These are phyloP conservation scores for Meleagris gallopavo DNA, from an alignment of 2,113 vertebrate genomes.

Conservation along the genomic window DNA sequence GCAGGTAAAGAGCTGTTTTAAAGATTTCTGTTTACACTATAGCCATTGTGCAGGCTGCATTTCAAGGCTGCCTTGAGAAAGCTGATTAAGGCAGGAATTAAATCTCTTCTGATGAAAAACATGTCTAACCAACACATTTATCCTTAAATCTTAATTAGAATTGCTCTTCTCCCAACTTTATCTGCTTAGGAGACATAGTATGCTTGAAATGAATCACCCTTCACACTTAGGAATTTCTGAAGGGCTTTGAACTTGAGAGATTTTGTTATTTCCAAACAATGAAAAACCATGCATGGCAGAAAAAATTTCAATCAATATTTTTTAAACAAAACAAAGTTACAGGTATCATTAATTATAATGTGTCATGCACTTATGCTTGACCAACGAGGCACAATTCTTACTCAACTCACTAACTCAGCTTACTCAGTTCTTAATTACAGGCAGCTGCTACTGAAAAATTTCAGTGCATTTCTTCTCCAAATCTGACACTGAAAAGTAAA, in stretches of 20 bases:
- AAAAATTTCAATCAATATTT: background rate
- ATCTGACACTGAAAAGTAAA: background rate
- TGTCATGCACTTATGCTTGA: rapidly evolving
- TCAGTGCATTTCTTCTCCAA: background rate
- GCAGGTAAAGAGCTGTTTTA: background rate
- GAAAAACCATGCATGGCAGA: background rate
- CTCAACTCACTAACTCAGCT: background rate
- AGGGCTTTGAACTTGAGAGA: background rate
- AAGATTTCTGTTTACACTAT: constrained; percentile 15
- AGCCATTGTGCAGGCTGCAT: background rate
- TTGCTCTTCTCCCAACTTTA: background rate
- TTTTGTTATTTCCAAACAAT: background rate
- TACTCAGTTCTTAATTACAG: background rate
- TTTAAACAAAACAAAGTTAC: background rate
- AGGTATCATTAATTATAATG: background rate
- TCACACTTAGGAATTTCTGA: background rate
- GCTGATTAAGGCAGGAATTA: background rate
- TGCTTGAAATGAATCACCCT: background rate
- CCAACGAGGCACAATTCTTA: background rate
- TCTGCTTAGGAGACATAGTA: background rate
- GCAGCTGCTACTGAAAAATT: background rate
- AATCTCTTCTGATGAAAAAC: background rate
- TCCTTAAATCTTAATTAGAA: background rate
- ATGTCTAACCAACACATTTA: background rate
- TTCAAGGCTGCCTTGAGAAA: background rate